Conservation (phyloP, 1,140 invertebrate species). For the Leptestheria dahalacensis region DNA sequence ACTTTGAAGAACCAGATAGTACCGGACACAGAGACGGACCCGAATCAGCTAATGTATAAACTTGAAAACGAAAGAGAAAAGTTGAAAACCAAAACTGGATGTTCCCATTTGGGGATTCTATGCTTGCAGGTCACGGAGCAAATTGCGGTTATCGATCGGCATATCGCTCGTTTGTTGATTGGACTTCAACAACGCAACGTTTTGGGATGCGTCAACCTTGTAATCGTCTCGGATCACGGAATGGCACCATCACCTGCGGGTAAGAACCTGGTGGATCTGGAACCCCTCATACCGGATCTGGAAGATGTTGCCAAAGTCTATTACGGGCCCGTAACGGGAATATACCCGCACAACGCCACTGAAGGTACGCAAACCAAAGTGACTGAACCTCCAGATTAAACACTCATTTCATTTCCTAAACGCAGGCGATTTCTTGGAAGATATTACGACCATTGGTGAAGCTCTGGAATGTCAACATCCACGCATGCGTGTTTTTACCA, state of each 20-base stretch:
- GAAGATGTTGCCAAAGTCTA: constrained; percentile 14
- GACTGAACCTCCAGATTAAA: neutral
- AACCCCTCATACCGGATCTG: constrained; percentile 22
- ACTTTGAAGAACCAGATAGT: constrained; percentile 34
- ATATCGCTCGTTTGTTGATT: constrained; percentile 24
- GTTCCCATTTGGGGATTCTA: neutral
- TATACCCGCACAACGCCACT: constrained; percentile 16
- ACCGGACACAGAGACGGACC: constrained; percentile 30
- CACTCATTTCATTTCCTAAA: neutral
- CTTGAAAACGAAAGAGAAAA: neutral
- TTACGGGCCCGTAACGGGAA: constrained; percentile 16
- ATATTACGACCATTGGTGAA: constrained; percentile 1
- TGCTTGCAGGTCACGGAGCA: constrained; percentile 22
- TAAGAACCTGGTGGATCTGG: constrained; percentile 24
- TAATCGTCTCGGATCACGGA: constrained; percentile 37
- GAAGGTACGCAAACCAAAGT: constrained; percentile 14
- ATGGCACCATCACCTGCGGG: constrained; percentile 27
- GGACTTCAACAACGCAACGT: constrained; percentile 24
- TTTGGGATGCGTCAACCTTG: constrained; percentile 29
- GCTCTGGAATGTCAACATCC: constrained; percentile 6
- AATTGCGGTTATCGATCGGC: constrained; percentile 23
- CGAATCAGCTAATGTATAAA: constrained; percentile 24
- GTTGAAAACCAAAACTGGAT: neutral
- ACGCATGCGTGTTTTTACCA: constrained; percentile 9
- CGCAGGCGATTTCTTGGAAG: constrained; percentile 2